These are phyloP conservation scores for Standfussiana lucernea DNA, from an alignment of 2,888 invertebrate genomes.

Conservation along the genomic window DNA sequence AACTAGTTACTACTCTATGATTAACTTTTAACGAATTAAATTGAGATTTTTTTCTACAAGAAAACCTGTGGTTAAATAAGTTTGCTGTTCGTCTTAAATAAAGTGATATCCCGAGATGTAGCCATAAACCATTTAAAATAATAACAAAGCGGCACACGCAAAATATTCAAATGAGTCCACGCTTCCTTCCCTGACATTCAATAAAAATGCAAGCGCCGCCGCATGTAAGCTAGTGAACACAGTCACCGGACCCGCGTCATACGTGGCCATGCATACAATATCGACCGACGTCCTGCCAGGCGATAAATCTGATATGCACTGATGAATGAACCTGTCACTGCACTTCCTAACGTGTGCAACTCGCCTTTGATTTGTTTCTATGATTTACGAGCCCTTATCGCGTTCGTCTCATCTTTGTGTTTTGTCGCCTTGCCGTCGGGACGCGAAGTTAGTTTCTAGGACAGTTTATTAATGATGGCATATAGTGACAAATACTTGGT, in stretches of 20 bases:
- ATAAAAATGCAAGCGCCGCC: slow-evolving; percentile 46
- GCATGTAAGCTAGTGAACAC: slow-evolving; percentile 38
- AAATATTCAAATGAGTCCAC: slow-evolving; percentile 34
- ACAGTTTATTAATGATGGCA: slow-evolving; percentile 16
- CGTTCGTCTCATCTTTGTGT: slow-evolving; percentile 15
- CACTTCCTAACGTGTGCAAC: slow-evolving; percentile 52
- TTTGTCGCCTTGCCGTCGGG: slow-evolving; percentile 2
- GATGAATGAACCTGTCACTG: slow-evolving; percentile 64
- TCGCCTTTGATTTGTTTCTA: slow-evolving; percentile 43
- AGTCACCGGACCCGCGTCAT: slow-evolving; percentile 56
- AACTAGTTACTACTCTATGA: not conserved
- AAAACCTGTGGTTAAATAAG: not conserved
- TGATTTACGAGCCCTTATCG: slow-evolving; percentile 32
- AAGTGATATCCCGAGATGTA: not conserved
- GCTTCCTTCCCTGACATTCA: slow-evolving; percentile 12
- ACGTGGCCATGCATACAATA: slow-evolving; percentile 66
- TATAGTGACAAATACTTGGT: not conserved
- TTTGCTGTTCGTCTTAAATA: not conserved
- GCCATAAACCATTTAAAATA: not conserved
- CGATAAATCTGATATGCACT: slow-evolving; percentile 66
- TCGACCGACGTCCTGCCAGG: slow-evolving; percentile 63
- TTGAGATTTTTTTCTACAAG: not conserved
- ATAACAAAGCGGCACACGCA: not conserved
- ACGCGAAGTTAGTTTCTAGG: slow-evolving; percentile 1
- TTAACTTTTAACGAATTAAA: not conserved